Evolutionary conservation across 2,113 vertebrate genomes (phyloP).

Genomic region (Sminthopsis crassicaudata): DNA sequence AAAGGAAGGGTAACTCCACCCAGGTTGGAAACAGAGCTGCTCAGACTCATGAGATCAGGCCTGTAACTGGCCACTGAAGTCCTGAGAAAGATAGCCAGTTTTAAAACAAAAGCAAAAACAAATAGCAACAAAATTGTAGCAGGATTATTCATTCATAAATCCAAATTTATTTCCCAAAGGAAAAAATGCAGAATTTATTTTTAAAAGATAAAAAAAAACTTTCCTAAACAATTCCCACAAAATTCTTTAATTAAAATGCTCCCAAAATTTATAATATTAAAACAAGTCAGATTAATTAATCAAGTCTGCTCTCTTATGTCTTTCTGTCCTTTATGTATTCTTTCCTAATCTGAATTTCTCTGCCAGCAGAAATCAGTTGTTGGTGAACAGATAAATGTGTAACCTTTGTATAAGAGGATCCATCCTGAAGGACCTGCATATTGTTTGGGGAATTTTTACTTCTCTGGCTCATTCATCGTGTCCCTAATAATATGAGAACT

Average conservation of each 20-base stretch:
- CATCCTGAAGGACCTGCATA: not conserved
- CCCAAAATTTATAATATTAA: not conserved
- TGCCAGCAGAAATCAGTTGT: not conserved
- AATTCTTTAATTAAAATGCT: not conserved
- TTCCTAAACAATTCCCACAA: not conserved
- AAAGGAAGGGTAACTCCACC: not conserved
- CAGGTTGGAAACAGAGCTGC: not conserved
- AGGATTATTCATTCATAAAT: rapidly evolving
- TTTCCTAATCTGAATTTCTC: not conserved
- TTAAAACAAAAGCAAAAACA: not conserved
- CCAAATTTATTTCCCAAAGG: not conserved
- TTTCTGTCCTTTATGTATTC: not conserved
- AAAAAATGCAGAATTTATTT: too few species aligned
- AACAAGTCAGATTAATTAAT: rapidly evolving
- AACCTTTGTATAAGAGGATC: not conserved
- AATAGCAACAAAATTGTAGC: rapidly evolving
- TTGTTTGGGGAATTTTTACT: not conserved
- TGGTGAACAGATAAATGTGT: not conserved
- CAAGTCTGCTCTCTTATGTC: not conserved
- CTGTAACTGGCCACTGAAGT: not conserved
- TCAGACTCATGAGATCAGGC: not conserved
- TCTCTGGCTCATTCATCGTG: not conserved
- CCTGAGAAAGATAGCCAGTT: not conserved
- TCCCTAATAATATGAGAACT: not conserved
- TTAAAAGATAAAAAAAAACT: not conserved